Conservation (phyloP, 2,888 invertebrate genomes). For the Serrognathus titanus region DNA sequence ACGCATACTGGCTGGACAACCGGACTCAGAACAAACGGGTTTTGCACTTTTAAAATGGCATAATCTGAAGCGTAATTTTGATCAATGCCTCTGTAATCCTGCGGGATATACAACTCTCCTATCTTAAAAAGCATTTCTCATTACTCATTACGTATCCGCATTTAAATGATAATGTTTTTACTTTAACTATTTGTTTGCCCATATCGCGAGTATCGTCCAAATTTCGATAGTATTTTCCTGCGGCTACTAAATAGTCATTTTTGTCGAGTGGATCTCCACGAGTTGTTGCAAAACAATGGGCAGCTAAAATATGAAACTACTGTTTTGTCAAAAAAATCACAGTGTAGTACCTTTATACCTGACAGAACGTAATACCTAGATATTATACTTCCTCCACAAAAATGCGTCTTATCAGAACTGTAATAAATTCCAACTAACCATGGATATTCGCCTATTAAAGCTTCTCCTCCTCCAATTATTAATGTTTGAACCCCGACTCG, state of each 20-base stretch:
- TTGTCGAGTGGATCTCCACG: constrained; percentile 13
- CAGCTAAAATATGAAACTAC: constrained; percentile 7
- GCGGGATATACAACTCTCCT: constrained; percentile 23
- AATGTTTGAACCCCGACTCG: neutral
- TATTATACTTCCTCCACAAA: constrained; percentile 15
- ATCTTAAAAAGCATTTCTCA: constrained; percentile 22
- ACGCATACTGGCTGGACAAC: constrained; percentile 44
- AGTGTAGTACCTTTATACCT: constrained; percentile 5
- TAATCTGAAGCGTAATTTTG: constrained; percentile 37
- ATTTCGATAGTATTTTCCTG: constrained; percentile 39
- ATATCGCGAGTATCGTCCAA: constrained; percentile 32
- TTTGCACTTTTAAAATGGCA: constrained; percentile 37
- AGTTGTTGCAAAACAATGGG: constrained; percentile 29
- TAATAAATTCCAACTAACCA: constrained; percentile 1
- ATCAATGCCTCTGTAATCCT: constrained; percentile 29
- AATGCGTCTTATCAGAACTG: neutral
- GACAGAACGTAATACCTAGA: constrained; percentile 9
- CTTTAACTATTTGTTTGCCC: constrained; percentile 2
- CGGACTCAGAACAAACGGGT: constrained; percentile 32
- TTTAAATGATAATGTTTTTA: neutral
- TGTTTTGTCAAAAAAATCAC: neutral
- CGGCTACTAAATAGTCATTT: constrained; percentile 28
- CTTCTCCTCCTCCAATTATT: neutral
- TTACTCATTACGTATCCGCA: neutral
- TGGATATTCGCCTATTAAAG: neutral